Conservation (phyloP, 1,140 invertebrate genomes). For the Cataglyphis hispanica region DNA sequence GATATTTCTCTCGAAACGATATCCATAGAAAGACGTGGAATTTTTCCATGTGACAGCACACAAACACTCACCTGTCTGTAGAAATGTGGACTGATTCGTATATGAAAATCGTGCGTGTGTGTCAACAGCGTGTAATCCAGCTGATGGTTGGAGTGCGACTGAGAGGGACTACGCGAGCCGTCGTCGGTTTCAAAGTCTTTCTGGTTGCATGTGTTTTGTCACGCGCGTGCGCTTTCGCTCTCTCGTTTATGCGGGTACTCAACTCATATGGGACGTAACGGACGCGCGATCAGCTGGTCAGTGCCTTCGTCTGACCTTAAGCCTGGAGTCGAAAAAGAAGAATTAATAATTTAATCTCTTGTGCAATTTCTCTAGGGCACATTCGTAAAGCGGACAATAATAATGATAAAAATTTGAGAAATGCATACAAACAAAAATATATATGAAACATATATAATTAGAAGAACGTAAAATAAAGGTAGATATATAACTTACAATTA, state of each 20-base stretch:
- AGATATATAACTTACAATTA: constrained; percentile 3
- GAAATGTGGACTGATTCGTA: constrained; percentile 27
- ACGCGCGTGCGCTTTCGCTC: constrained; percentile 56
- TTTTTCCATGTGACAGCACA: not conserved
- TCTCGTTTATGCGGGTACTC: constrained; percentile 36
- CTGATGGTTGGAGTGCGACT: constrained; percentile 71
- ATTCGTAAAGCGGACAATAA: not conserved
- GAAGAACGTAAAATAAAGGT: not conserved
- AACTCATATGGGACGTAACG: constrained; percentile 26
- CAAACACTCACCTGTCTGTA: constrained; percentile 62
- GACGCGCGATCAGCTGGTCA: not conserved
- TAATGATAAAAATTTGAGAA: not conserved
- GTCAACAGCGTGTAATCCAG: not conserved
- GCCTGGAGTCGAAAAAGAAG: not conserved
- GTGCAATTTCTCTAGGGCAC: no score
- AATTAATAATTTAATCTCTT: not conserved
- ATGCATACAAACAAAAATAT: not conserved
- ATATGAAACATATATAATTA: not conserved
- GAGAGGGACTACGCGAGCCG: constrained; percentile 58
- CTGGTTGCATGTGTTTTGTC: constrained; percentile 38
- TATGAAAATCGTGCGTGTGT: not conserved
- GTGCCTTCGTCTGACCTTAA: not conserved
- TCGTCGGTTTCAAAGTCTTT: constrained; percentile 70
- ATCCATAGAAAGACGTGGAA: not conserved
- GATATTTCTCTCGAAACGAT: not conserved